phyloP scores from a whole-genome alignment of 2,888 invertebrate species.

The Gryllus longicercus region DNA sequence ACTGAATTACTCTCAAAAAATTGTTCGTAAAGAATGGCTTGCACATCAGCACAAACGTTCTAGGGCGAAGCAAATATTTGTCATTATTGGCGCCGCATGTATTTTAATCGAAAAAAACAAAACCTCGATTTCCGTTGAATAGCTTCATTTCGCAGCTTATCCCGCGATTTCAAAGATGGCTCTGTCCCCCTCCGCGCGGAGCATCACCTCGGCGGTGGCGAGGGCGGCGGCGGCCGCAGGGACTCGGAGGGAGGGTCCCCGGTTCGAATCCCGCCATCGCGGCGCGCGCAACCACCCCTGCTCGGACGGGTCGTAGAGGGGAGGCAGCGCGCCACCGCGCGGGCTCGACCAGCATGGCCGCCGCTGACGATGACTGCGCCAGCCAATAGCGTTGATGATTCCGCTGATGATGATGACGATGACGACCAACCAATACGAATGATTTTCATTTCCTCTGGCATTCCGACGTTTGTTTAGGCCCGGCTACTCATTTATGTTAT shows the following conservation, averaged over 20 bases:
- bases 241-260: conserved; percentile 52
- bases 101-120: neutral
- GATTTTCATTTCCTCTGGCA: conserved; percentile 19
- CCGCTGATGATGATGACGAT: conserved; percentile 21
- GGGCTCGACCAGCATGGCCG: conserved; percentile 44
- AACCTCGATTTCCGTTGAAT: conserved; percentile 5
- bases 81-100: neutral
- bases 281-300: conserved; percentile 51
- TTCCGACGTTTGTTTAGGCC: neutral
- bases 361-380: neutral
- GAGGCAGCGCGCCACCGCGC: conserved; percentile 43
- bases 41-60: neutral
- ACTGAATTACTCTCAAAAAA: too few species aligned
- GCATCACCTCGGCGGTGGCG: too few species aligned
- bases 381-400: conserved; percentile 20
- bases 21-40: too few species aligned
- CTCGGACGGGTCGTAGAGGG: conserved; percentile 33
- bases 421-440: conserved; percentile 24
- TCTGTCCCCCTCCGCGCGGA: neutral
- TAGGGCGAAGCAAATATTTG: neutral
- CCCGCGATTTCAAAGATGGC: neutral
- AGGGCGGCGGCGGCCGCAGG: neutral
- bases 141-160: neutral
- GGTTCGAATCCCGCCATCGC: conserved; percentile 43
- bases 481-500: neutral